Evolutionary conservation across 2,113 vertebrate genomes (phyloP), one percentile per base, ranked within the genome.

Genomic region (Thalassarche chlororhynchos): DNA sequence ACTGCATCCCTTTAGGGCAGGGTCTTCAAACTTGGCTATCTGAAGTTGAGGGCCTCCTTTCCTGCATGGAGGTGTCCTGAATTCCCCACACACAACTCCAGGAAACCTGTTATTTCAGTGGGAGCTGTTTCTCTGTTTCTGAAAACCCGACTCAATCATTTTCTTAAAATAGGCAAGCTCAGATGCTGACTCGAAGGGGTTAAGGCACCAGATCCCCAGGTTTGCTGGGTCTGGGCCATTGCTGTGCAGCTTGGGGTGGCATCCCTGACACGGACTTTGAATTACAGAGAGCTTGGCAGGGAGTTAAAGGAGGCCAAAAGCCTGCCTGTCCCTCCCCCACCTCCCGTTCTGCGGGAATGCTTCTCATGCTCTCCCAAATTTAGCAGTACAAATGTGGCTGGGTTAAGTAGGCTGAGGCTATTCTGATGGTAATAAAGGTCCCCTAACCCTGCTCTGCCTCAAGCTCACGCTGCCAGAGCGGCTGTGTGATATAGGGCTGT

Each of bases 331-430:
- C 82, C 82, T 95, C 92, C 90, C 42, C 88, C 79, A 54, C 54
- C 31, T 87, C 87, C 49, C 3, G 2, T 72, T 96, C 70, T 9
- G 18, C 57, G 10, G 74, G 93, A 90, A 95, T 94, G 85, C 62
- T 92, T 96, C 90, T 93, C 92, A 90, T 94, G 86, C 90, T 92
- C 92, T 89, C 94, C 86, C 92, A 94, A 95, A 97, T 92, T 94
- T 94, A 89, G 93, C 92, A 64, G 80, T 92, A 76, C 44, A 66
- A 70, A 75, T 72, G 90, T 88, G 78, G 44, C 80, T 89, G 62
- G 24, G 74, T 93, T 90, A 86, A 94, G 75, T 38, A 58, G 82
- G 82, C 78, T 89, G 87, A 92, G n/a, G 84, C 42, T 65, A 23
- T 93, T 92, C 54, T 87, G 80, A 85, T 82, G 70, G 29, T 84